A percentile compares a stretch with the other conserved stretches of the same genome.
Conservation (phyloP, 2,113 vertebrate genomes). For the Orthonyx spaldingii region DNA sequence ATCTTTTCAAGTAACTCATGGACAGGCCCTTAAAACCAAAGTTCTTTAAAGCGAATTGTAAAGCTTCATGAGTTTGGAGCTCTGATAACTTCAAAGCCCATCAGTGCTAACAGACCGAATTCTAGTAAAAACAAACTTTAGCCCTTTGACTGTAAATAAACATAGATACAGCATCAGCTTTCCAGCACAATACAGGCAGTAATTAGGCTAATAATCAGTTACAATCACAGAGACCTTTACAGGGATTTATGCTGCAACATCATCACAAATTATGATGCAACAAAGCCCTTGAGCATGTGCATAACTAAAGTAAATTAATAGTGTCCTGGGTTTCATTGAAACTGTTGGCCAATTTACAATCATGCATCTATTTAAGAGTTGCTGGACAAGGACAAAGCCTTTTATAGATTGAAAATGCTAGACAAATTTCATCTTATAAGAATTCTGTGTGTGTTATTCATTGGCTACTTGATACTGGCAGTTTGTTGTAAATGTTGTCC, state of each 20-base stretch:
- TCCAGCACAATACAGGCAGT: not conserved
- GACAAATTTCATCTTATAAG: not conserved
- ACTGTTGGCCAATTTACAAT: slow-evolving; percentile 16
- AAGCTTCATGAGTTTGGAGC: not conserved
- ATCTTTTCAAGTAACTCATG: not conserved
- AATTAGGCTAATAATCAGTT: slow-evolving; percentile 25
- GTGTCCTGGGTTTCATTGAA: slow-evolving; percentile 52
- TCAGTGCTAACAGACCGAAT: not conserved
- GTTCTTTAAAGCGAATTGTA: not conserved
- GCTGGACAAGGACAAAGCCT: not conserved
- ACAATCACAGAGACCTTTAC: not conserved
- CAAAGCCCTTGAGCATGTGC: not conserved
- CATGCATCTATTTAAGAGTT: not conserved
- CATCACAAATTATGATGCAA: slow-evolving; percentile 22
- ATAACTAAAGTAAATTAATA: slow-evolving; percentile 31
- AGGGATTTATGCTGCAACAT: not conserved
- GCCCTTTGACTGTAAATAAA: not conserved
- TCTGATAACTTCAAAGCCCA: not conserved
- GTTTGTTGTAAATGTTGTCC: not conserved
- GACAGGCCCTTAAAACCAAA: not conserved
- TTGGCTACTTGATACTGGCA: not conserved
- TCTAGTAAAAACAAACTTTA: not conserved
- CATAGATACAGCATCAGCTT: not conserved
- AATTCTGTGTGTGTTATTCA: not conserved
- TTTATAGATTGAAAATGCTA: not conserved